Conservation (phyloP, 2,888 invertebrate species). For the Steinernema carpocapsae region DNA sequence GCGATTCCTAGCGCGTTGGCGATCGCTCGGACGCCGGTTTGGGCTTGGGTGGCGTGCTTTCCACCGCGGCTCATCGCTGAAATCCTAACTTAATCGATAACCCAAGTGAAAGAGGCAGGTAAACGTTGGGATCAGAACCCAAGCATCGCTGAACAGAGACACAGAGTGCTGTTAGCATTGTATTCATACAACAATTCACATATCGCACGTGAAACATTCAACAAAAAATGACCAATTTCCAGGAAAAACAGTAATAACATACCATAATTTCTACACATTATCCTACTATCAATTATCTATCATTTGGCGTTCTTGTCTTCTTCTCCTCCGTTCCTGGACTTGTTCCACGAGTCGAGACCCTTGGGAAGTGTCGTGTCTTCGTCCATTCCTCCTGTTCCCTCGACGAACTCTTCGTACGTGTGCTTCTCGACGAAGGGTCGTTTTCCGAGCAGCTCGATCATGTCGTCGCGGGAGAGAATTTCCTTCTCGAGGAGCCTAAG, state of each 20-base stretch:
- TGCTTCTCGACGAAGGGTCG: constrained; percentile 98
- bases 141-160: background rate
- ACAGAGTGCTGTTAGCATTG: constrained; percentile 4
- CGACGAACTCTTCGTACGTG: constrained; percentile 98
- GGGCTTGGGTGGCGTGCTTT: constrained; percentile 16
- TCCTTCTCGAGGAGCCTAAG: constrained; percentile 89
- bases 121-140: too few relatives aligned
- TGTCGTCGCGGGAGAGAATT: constrained; percentile 90
- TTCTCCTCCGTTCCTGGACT: constrained; percentile 48
- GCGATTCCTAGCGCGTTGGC: constrained; percentile 63
- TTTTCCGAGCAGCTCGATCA: constrained; percentile 91
- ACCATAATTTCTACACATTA: background rate
- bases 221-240: constrained; percentile 10
- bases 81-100: background rate
- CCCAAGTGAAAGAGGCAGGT: too few relatives aligned
- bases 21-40: constrained; percentile 54
- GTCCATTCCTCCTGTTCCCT: constrained; percentile 88
- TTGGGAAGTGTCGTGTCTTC: constrained; percentile 93
- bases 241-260: constrained; percentile 8
- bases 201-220: background rate
- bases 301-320: constrained; percentile 37
- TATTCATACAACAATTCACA: constrained; percentile 15
- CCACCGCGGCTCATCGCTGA: constrained; percentile 15
- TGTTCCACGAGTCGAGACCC: constrained; percentile 93
- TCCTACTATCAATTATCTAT: constrained; percentile 42